Evolutionary conservation across 1,140 invertebrate genomes (phyloP).

Genomic region (Drosophila miranda): DNA sequence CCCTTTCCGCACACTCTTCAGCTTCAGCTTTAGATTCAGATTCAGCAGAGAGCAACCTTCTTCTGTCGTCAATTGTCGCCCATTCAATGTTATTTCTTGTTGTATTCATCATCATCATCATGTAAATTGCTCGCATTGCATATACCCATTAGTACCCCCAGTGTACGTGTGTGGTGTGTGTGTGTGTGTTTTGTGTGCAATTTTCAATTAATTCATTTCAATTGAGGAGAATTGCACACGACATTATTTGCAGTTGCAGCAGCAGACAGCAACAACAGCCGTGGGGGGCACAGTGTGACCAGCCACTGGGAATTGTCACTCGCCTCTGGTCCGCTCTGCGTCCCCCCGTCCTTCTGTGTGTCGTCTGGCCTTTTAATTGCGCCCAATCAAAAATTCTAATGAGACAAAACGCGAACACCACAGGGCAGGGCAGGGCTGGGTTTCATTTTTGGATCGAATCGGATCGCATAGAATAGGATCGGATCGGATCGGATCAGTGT

Average conservation of each 20-base stretch:
- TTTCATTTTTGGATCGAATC: no score
- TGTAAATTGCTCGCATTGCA: slow-evolving; percentile 66
- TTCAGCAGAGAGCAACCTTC: slow-evolving; percentile 3
- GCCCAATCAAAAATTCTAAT: slow-evolving; percentile 75
- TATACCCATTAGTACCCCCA: slow-evolving; percentile 10
- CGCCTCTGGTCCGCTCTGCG: no score
- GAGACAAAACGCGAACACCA: slow-evolving; percentile 23
- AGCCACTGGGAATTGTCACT: slow-evolving; percentile 7
- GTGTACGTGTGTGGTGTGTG: slow-evolving; percentile 2
- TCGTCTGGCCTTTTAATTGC: slow-evolving; percentile 62
- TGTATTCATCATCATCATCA: slow-evolving; percentile 29
- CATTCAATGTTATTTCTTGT: slow-evolving; percentile 53
- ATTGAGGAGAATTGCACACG: slow-evolving; percentile 70
- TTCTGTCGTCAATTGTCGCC: slow-evolving; percentile 59
- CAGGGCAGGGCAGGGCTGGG: no score
- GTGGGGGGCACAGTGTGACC: slow-evolving; percentile 39
- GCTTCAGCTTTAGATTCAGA: no score
- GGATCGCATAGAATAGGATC: no score
- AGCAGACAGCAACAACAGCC: slow-evolving; percentile 20
- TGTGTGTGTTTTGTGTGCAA: slow-evolving; percentile 52
- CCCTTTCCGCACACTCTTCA: no score
- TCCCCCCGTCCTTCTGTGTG: neutral
- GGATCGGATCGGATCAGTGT: no score
- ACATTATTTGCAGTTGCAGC: slow-evolving; percentile 26
- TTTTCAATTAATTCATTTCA: slow-evolving; percentile 72